Base-by-base conservation (phyloP, 2,797 vertebrate species). In the Micrastur ruficollis region DNA sequence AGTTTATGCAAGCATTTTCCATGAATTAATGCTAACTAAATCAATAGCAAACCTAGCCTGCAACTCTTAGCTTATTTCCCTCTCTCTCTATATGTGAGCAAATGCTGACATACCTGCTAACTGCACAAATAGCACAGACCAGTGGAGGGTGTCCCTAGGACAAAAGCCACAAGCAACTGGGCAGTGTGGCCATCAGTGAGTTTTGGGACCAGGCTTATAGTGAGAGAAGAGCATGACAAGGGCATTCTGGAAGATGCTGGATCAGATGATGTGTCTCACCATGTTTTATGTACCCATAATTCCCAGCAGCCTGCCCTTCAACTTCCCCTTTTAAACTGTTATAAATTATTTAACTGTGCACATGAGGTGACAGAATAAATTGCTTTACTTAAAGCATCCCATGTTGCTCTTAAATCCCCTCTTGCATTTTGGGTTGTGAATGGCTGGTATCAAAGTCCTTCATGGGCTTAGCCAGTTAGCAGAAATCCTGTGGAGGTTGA, bases 1-100 rank as follows among this genome's bases (percentile, higher is more conserved):
- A 94, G 78, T 93, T 97, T 68, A 93, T 80, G 79, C 85, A 70
- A 66, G 68, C 38, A 32, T 72, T 73, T 93, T 83, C 82, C 62
- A 67, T 81, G 59, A 78, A 83, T 86, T 82, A 91, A 47, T 40
- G 73, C 40, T 76, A 81, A 80, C 79, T 82, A 62, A 93, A 93
- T 86, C 71, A 89, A 55, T 46, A 85, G 38, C 88, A 92, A 93
- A 71, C 27, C 75, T 47, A 10, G 6, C 23, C 42, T 8, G 8
- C n/a, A 91, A n/a, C 52, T 76, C 47, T 68, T 66, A 90, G 47
- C 29, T 91, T 81, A 76, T 83, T 84, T 95, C 83, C 49, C 80
- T 68, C 46, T 81, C 36, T 87, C 26, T 46, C 3, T 52, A 4
- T 26, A 22, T 5, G 14, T 7, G 25, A 96, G 26, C 55, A 74